Conservation (phyloP, 2,113 vertebrate genomes). For the Alces alces region DNA sequence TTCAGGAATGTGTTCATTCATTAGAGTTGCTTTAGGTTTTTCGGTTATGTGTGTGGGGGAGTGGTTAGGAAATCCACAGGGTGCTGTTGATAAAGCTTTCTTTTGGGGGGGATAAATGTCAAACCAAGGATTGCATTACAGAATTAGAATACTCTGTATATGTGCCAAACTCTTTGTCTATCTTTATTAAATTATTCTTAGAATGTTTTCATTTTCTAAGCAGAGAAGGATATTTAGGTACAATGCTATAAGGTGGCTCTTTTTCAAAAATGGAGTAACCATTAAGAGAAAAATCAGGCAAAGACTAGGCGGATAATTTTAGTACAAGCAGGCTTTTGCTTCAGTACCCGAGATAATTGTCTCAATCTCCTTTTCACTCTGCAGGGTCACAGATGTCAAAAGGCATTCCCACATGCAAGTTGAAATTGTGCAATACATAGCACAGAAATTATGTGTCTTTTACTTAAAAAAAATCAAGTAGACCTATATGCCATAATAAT, state of each 20-base stretch:
- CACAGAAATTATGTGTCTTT: constrained; percentile 72
- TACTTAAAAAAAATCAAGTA: constrained; percentile 54
- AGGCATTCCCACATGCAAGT: constrained; percentile 71
- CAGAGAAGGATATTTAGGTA: constrained; percentile 39
- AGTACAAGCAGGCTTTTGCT: constrained; percentile 72
- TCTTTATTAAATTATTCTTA: constrained; percentile 40
- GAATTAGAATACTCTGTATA: constrained; percentile 3
- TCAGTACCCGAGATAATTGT: constrained; percentile 74
- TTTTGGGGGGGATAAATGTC: not conserved
- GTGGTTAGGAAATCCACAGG: not conserved
- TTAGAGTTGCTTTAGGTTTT: not conserved
- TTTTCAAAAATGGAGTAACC: constrained; percentile 38
- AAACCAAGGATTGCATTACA: constrained; percentile 5
- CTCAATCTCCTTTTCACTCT: constrained; percentile 74
- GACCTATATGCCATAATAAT: constrained; percentile 72
- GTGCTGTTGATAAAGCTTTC: constrained; percentile 1
- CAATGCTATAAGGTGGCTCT: constrained; percentile 27
- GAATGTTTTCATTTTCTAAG: constrained; percentile 61
- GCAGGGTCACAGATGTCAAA: constrained; percentile 75
- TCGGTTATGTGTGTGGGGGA: not conserved
- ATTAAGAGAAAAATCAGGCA: constrained; percentile 70
- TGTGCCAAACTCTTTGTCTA: constrained; percentile 21
- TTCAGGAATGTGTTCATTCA: constrained; percentile 24
- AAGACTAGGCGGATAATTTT: constrained; percentile 73
- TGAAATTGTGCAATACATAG: constrained; percentile 65